Conservation (phyloP, 2,888 invertebrate species). For the Aricia artaxerxes region DNA sequence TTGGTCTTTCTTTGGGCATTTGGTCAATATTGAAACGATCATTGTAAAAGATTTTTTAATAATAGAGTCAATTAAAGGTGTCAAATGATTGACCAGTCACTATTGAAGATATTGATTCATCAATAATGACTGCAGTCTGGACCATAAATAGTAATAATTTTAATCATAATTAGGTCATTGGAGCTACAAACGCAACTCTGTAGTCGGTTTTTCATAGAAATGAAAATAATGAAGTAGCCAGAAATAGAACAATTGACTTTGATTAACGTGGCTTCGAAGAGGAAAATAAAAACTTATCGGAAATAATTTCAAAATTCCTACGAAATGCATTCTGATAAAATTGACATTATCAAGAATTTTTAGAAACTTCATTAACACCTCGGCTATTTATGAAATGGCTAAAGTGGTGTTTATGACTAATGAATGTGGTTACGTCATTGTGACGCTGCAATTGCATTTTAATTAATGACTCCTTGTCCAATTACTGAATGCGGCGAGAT, state of each 20-base stretch:
- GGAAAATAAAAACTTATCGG: neutral
- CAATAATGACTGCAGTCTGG: too few relatives aligned
- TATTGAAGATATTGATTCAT: too few relatives aligned
- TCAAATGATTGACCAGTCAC: neutral
- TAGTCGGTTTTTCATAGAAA: neutral
- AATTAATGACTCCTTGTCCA: conserved; percentile 1
- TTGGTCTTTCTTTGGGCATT: neutral
- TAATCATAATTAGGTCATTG: neutral
- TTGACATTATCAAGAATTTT: neutral
- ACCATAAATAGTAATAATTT: neutral
- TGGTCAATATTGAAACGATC: neutral
- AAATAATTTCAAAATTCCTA: neutral
- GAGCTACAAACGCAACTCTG: neutral
- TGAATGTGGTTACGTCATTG: neutral
- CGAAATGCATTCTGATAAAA: neutral
- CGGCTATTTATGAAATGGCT: neutral
- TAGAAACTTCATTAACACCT: neutral
- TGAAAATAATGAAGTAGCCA: neutral
- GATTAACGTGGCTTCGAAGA: neutral
- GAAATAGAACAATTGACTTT: neutral
- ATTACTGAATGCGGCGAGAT: neutral
- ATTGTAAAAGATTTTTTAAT: too few relatives aligned
- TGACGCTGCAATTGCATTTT: neutral
- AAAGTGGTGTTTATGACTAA: conserved; percentile 1
- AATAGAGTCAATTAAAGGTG: neutral